A percentile compares a stretch with the other conserved stretches of the same genome.
These are phyloP conservation scores for Congeria kusceri DNA, from an alignment of 2,888 invertebrate species.

Conservation along the genomic window DNA sequence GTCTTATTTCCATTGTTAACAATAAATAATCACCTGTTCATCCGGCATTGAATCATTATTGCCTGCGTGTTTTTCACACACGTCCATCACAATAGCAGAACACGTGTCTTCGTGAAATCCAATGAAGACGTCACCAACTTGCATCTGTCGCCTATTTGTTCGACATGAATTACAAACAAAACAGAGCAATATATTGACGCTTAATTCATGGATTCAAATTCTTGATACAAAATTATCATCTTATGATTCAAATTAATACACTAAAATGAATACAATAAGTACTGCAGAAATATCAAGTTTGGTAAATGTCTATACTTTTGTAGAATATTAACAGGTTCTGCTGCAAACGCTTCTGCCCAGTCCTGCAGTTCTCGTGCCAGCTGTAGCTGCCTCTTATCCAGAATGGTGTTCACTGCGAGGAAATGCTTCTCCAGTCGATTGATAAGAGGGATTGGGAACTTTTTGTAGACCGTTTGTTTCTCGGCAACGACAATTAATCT, in stretches of 20 bases:
- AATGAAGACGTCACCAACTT: constrained; percentile 77
- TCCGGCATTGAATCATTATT: neutral
- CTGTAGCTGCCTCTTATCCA: neutral
- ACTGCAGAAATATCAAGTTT: no score
- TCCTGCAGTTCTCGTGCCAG: neutral
- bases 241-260: no score
- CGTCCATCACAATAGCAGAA: constrained; percentile 77
- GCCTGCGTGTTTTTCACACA: constrained; percentile 44
- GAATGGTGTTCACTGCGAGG: constrained; percentile 2
- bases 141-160: neutral
- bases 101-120: constrained; percentile 80
- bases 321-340: neutral
- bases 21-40: no score
- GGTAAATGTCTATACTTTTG: neutral
- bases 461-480: constrained; percentile 5
- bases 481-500: constrained; percentile 2
- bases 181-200: no score
- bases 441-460: constrained; percentile 4
- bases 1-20: no score
- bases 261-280: no score
- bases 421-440: constrained; percentile 5
- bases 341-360: neutral
- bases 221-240: no score
- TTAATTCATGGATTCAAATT: no score
- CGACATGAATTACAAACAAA: no score